Evolutionary conservation across 2,797 vertebrate species (phyloP).

Genomic region (Halcyon chelicuti): DNA sequence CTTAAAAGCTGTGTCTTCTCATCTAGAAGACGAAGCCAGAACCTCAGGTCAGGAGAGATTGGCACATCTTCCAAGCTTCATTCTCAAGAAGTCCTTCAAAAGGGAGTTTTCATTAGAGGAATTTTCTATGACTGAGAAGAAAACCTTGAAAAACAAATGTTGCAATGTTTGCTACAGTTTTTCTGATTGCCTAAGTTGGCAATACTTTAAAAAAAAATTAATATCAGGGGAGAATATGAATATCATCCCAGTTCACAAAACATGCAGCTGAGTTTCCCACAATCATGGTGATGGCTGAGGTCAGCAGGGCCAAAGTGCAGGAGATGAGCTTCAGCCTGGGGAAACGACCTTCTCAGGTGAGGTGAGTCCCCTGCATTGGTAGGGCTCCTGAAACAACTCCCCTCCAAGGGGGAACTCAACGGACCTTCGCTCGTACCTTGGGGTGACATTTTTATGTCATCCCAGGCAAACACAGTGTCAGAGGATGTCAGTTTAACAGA

Average conservation of each 20-base stretch:
- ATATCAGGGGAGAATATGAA: not conserved
- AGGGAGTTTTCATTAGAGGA: not conserved
- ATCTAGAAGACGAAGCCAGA: not conserved
- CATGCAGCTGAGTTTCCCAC: not conserved
- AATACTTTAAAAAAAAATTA: not conserved
- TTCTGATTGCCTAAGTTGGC: not conserved
- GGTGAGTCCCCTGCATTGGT: too few species aligned
- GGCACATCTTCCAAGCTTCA: not conserved
- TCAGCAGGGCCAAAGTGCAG: not conserved
- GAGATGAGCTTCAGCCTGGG: not conserved
- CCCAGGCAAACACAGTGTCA: accelerated
- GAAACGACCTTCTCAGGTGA: not conserved
- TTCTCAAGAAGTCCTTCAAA: not conserved
- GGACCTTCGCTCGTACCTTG: not conserved
- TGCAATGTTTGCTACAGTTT: not conserved
- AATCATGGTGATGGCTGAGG: not conserved
- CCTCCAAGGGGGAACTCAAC: accelerated
- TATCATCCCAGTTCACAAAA: not conserved
- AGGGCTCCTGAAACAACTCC: not conserved
- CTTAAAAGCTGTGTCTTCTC: not conserved
- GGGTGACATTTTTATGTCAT: not conserved
- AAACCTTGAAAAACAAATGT: conserved; percentile 19
- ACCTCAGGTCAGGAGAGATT: not conserved
- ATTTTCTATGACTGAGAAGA: not conserved
- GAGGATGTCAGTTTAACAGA: not conserved